Evolutionary conservation across 2,888 invertebrate genomes (phyloP).

Genomic region (Chydorus sphaericus): DNA sequence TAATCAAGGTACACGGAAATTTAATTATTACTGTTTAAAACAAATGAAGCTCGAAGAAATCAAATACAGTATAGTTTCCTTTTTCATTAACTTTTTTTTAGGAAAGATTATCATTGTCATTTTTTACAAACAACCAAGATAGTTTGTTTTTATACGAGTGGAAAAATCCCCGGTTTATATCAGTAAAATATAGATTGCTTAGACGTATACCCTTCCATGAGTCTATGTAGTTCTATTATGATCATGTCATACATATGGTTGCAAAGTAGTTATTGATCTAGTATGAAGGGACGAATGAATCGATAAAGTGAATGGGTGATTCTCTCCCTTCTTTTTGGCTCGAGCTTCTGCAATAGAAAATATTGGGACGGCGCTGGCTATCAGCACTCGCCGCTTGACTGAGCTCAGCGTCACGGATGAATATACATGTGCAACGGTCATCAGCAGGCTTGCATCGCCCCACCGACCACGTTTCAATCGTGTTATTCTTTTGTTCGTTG

Average conservation of each 20-base stretch:
- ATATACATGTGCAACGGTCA: slow-evolving; percentile 8
- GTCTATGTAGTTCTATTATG: not conserved
- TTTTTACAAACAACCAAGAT: too few relatives aligned
- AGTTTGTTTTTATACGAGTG: too few relatives aligned
- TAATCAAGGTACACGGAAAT: too few relatives aligned
- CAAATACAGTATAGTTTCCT: too few relatives aligned
- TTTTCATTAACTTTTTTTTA: too few relatives aligned
- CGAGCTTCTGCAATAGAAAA: not conserved
- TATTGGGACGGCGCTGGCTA: not conserved
- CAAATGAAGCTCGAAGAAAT: not conserved
- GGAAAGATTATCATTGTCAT: too few relatives aligned
- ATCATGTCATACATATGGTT: not conserved
- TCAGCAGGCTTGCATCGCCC: not conserved
- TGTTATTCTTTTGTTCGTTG: too few relatives aligned
- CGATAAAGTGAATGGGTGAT: not conserved
- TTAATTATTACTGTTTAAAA: not conserved
- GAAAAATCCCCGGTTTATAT: too few relatives aligned
- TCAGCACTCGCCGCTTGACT: slow-evolving; percentile 11
- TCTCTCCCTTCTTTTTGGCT: not conserved
- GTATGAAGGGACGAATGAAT: not conserved
- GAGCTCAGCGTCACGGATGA: slow-evolving; percentile 10
- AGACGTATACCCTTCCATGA: not conserved
- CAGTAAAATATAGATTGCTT: not conserved
- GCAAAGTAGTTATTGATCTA: not conserved
- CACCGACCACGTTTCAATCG: not conserved